Conservation (phyloP, 2,113 vertebrate species). For the Athene noctua region DNA sequence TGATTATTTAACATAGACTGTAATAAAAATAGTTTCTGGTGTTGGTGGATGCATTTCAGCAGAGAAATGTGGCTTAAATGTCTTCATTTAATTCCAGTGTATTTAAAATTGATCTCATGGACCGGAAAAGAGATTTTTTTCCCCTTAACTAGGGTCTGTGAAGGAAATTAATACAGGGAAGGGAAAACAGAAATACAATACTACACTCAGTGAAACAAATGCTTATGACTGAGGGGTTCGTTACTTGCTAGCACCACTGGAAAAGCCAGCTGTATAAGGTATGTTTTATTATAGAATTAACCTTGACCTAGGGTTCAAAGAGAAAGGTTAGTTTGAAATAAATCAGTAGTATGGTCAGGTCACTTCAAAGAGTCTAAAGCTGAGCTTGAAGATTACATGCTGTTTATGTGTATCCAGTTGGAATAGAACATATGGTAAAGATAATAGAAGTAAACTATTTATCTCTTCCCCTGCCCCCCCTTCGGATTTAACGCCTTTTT, state of each 20-base stretch:
- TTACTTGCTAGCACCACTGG: slow-evolving; percentile 31
- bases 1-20: slow-evolving; percentile 9
- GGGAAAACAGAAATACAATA: slow-evolving; percentile 72
- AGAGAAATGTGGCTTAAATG: slow-evolving; percentile 40
- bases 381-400: slow-evolving; percentile 69
- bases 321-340: slow-evolving; percentile 77
- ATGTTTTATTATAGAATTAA: slow-evolving; percentile 81
- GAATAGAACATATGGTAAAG: slow-evolving; percentile 67
- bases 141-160: slow-evolving; percentile 68
- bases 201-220: slow-evolving; percentile 47
- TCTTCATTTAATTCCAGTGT: slow-evolving; percentile 70
- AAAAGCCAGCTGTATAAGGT: slow-evolving; percentile 69
- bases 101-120: slow-evolving; percentile 75
- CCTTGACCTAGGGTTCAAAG: slow-evolving; percentile 80
- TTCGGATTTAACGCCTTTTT: slow-evolving; percentile 47
- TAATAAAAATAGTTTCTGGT: slow-evolving; percentile 53
- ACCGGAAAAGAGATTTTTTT: slow-evolving; percentile 66
- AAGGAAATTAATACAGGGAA: slow-evolving; percentile 71
- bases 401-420: slow-evolving; percentile 71
- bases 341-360: slow-evolving; percentile 76
- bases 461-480: not conserved
- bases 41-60: slow-evolving; percentile 25
- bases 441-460: slow-evolving; percentile 62
- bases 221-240: slow-evolving; percentile 22
- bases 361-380: slow-evolving; percentile 76